Conservation (phyloP, 2,888 invertebrate genomes). For the Leucozona laternaria region DNA sequence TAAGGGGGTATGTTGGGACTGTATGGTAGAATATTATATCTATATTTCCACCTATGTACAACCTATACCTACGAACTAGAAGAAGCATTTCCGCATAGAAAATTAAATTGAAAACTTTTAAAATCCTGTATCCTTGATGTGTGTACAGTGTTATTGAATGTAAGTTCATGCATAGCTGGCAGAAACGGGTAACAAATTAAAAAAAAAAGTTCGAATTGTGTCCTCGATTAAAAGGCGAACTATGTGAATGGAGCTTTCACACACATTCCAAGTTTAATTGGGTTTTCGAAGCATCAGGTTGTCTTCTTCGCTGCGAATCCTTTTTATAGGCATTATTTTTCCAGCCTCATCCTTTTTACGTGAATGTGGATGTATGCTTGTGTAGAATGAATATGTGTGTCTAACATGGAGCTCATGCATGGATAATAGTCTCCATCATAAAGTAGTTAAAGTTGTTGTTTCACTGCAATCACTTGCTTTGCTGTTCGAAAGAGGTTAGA, state of each 20-base stretch:
- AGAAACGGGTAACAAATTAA: conserved; percentile 18
- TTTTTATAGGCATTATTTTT: conserved; percentile 33
- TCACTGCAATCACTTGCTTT: conserved; percentile 62
- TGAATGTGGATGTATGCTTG: not conserved
- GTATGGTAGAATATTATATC: conserved; percentile 34
- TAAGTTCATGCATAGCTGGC: conserved; percentile 33
- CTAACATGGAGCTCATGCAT: conserved; percentile 47
- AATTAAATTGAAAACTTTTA: conserved; percentile 76
- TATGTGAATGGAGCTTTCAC: conserved; percentile 64
- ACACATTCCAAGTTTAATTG: conserved; percentile 74
- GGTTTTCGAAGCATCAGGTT: conserved; percentile 75
- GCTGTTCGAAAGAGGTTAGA: conserved; percentile 42
- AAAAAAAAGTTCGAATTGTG: conserved; percentile 71
- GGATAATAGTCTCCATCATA: conserved; percentile 74
- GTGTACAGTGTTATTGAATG: conserved; percentile 34
- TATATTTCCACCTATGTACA: conserved; percentile 30
- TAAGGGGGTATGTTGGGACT: not conserved
- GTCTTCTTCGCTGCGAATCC: conserved; percentile 50
- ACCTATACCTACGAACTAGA: conserved; percentile 33
- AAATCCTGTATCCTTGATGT: conserved; percentile 54
- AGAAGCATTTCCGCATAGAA: conserved; percentile 71
- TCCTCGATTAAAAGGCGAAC: conserved; percentile 74
- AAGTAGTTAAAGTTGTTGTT: conserved; percentile 68
- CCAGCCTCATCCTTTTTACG: conserved; percentile 1
- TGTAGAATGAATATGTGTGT: not conserved